phyloP scores from a whole-genome alignment of 2,113 vertebrate genomes.

The Halcyon senegalensis region DNA sequence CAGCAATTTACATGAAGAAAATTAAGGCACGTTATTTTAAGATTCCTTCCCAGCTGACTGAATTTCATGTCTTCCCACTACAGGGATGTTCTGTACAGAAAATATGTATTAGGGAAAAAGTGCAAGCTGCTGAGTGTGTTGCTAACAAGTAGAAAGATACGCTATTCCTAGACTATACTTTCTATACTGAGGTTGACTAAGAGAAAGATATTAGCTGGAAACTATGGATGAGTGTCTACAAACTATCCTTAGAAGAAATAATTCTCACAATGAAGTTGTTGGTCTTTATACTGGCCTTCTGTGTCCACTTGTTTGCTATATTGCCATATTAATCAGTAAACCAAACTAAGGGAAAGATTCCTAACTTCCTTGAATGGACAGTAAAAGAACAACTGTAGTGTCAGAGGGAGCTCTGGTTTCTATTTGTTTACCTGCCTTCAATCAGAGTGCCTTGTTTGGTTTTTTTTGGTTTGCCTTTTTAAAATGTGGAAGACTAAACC shows the following conservation, averaged over 20 bases:
- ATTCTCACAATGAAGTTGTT: not conserved
- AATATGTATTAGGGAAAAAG: not conserved
- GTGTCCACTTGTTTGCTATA: not conserved
- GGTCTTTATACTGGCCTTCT: not conserved
- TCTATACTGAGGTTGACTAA: not conserved
- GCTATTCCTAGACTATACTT: not conserved
- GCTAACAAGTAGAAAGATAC: not conserved
- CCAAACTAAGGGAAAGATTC: not conserved
- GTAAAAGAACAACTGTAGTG: accelerated
- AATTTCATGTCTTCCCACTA: not conserved
- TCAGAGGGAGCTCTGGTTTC: not conserved
- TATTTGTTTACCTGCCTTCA: not conserved
- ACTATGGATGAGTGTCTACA: not conserved
- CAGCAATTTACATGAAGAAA: not conserved
- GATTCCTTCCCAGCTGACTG: not conserved
- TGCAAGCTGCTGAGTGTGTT: not conserved
- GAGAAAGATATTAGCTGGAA: not conserved
- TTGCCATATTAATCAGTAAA: not conserved
- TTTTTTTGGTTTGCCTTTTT: not conserved
- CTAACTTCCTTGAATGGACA: not conserved
- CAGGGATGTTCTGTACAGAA: not conserved
- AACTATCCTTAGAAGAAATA: not conserved
- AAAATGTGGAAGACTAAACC: not conserved
- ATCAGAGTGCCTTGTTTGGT: not conserved
- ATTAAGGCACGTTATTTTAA: not conserved